A percentile compares a stretch with the other conserved stretches of the same genome.
phyloP scores from a whole-genome alignment of 2,113 vertebrate species.

The Salvator merianae region DNA sequence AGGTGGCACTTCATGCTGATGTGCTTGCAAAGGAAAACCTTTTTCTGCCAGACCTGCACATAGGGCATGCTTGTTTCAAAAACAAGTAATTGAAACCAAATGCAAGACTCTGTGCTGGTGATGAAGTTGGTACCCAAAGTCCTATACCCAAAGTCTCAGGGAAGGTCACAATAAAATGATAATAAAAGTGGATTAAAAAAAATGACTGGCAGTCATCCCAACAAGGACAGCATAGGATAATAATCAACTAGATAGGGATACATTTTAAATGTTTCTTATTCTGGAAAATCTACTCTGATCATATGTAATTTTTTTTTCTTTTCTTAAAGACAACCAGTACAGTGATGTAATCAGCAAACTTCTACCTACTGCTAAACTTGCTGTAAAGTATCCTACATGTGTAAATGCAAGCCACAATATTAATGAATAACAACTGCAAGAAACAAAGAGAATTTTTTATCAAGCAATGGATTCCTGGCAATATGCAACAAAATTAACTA shows the following conservation, averaged over 20 bases:
- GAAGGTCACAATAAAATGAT: too few relatives aligned
- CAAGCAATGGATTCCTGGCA: background rate
- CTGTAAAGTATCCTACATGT: background rate
- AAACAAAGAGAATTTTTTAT: background rate
- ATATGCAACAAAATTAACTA: background rate
- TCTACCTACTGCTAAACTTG: background rate
- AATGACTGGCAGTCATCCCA: too few relatives aligned
- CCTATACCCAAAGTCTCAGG: too few relatives aligned
- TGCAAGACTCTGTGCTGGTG: background rate
- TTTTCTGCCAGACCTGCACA: background rate
- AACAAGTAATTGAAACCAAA: background rate
- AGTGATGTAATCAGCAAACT: background rate
- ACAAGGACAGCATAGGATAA: background rate
- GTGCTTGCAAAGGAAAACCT: constrained; percentile 33
- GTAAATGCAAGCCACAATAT: too few relatives aligned
- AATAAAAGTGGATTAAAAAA: too few relatives aligned
- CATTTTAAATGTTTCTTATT: too few relatives aligned
- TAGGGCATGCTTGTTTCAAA: too few relatives aligned
- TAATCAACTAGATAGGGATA: too few relatives aligned
- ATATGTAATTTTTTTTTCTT: too few relatives aligned
- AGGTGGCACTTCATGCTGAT: constrained; percentile 34
- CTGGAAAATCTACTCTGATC: too few relatives aligned
- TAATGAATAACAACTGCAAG: background rate
- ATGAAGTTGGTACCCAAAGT: background rate
- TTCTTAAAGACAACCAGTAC: background rate